phyloP scores from a whole-genome alignment of 2,113 vertebrate genomes.

The Hystrix cristata region DNA sequence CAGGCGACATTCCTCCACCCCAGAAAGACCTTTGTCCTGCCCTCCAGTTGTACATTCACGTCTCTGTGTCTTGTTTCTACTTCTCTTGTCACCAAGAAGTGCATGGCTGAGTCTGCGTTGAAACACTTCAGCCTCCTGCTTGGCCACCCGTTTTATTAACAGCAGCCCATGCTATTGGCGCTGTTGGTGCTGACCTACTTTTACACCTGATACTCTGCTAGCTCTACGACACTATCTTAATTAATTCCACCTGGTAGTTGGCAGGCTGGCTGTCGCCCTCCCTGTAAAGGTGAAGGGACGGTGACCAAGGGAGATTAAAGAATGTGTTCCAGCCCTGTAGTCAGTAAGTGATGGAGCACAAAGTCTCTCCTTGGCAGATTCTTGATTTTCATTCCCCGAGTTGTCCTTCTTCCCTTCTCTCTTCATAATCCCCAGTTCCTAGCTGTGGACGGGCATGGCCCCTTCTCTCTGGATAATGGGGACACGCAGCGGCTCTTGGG shows the following conservation, averaged over 20 bases:
- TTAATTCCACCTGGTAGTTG: not conserved
- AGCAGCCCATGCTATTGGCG: not conserved
- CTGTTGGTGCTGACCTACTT: not conserved
- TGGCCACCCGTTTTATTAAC: not conserved
- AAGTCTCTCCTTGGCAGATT: not conserved
- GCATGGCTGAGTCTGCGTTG: not conserved
- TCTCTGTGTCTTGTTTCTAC: not conserved
- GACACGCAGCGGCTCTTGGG: not conserved
- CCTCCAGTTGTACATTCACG: not conserved
- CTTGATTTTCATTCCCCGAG: not conserved
- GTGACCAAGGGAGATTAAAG: not conserved
- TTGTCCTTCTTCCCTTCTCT: not conserved
- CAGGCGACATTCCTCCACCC: not conserved
- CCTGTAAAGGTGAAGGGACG: not conserved
- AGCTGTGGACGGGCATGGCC: not conserved
- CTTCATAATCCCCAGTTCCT: not conserved
- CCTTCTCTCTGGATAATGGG: not conserved
- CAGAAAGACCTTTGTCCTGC: not conserved
- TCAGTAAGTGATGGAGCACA: not conserved
- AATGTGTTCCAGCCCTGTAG: not conserved
- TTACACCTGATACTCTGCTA: fast-evolving
- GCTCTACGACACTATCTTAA: not conserved
- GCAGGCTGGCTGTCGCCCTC: not conserved
- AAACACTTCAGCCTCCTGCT: not conserved
- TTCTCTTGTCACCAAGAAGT: not conserved